Percentiles rank a stretch among this genome's conserved stretches.
phyloP scores from a whole-genome alignment of 1,140 invertebrate genomes.

The Pollicipes pollicipes region DNA sequence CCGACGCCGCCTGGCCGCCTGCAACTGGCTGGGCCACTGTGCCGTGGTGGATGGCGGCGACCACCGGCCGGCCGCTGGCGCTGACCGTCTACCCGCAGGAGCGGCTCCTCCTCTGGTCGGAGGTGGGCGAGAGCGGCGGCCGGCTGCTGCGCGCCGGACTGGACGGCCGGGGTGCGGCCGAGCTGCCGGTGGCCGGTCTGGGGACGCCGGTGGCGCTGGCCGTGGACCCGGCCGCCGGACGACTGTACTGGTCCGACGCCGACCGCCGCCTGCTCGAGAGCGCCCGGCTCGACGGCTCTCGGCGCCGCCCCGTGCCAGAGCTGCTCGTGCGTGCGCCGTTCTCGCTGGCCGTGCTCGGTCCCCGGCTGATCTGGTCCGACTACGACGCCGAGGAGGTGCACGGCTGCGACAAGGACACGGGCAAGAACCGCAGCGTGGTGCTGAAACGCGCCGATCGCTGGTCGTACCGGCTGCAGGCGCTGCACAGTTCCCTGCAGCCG shows the following conservation, averaged over 20 bases:
- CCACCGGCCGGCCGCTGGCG: constrained; percentile 17
- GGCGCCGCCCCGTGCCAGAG: constrained; percentile 20
- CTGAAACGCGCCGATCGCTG: neutral
- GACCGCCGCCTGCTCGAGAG: constrained; percentile 32
- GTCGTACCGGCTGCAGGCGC: neutral
- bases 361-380: neutral
- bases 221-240: constrained; percentile 41
- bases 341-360: constrained; percentile 1
- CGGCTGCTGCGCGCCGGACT: neutral
- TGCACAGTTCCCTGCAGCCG: neutral
- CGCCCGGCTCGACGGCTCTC: constrained; percentile 36
- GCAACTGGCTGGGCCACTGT: neutral
- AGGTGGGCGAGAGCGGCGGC: constrained; percentile 30
- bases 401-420: neutral
- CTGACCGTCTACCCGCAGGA: constrained; percentile 42
- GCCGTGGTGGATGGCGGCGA: neutral
- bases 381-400: neutral
- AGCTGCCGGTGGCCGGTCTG: constrained; percentile 22
- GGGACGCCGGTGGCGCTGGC: constrained; percentile 34
- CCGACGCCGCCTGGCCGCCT: neutral
- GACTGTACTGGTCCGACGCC: constrained; percentile 41
- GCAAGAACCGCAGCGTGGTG: neutral
- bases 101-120: constrained; percentile 45
- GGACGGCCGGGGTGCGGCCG: neutral
- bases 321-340: neutral